Evolutionary conservation across 2,113 vertebrate species (phyloP).

Genomic region (Antidorcas marsupialis): DNA sequence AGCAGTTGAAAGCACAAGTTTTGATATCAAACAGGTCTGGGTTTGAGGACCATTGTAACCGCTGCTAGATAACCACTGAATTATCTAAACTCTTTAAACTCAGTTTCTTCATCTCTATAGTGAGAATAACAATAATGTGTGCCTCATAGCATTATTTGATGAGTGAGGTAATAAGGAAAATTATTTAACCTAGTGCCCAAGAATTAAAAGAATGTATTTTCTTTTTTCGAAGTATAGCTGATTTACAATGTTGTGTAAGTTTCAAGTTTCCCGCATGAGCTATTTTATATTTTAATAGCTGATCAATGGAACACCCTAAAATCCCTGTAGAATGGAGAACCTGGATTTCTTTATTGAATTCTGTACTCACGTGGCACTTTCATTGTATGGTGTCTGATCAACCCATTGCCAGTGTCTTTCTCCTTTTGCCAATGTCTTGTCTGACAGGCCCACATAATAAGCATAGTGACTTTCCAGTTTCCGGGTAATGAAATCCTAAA

Average conservation of each 20-base stretch:
- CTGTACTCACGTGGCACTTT: conserved; percentile 10
- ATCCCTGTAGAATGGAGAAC: not conserved
- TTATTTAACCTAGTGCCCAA: not conserved
- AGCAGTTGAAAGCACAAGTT: not conserved
- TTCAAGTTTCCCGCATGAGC: not conserved
- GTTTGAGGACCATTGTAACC: not conserved
- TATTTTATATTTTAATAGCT: not conserved
- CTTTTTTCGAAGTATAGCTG: not conserved
- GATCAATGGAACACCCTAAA: not conserved
- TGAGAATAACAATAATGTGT: not conserved
- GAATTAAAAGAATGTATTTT: not conserved
- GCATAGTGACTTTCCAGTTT: accelerated
- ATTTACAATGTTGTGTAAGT: not conserved
- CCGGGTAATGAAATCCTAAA: conserved; percentile 43
- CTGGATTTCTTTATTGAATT: not conserved
- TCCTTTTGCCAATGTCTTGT: not conserved
- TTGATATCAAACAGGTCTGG: not conserved
- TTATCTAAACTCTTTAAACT: not conserved
- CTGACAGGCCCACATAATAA: conserved; percentile 42
- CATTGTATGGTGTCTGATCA: not conserved
- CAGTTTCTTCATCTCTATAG: not conserved
- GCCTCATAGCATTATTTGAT: not conserved
- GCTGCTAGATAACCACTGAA: not conserved
- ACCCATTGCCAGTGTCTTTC: conserved; percentile 15
- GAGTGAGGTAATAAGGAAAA: not conserved